Evolutionary conservation across 2,888 invertebrate species (phyloP), one percentile per base, ranked within the genome.

Genomic region (Metacarcinus magister): DNA sequence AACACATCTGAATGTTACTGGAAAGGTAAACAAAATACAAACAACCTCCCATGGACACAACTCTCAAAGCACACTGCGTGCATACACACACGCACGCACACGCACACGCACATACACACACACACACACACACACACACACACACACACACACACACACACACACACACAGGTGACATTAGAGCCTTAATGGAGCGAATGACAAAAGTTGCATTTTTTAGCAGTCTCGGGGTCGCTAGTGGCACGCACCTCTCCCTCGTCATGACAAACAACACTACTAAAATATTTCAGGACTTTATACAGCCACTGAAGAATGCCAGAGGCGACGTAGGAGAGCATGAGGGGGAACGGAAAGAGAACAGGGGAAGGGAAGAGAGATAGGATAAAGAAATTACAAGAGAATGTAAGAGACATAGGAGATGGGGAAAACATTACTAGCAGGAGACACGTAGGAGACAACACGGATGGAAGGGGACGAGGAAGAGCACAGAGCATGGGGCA

Each of bases 71-170:
- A 67, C 39, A 95, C 54, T 89, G 39, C 54, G 90, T 39, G 39
- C 39, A 93, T 28, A 67, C 60, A 93, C 3, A 93, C 32, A 93
- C 75, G 16, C 10, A 67, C 75, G n/a, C 44, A 67, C 39, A 67
- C 43, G 23, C 32, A n/a, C 39, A 93, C 43, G 19, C 32, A 5
- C 54, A 0, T 28, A 13, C 28, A 28, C n/a, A 19, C 32, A 23
- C 8, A 43, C 23, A 23, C 44, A 67, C 44, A 44, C 19, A 93
- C 39, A 60, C 39, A 93, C 60, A 60, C 60, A 93, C 60, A 93
- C 60, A 16, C 60, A 93, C 60, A 93, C 60, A 93, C 60, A 93
- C 60, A 60, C 60, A 93, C 48, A 92, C 48, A 92, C 60, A 92
- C 60, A 92, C 19, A 67, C 32, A 93, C 39, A 32, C 32, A 43